Evolutionary conservation across 2,888 invertebrate species (phyloP).

Genomic region (Argyresthia goedartella): DNA sequence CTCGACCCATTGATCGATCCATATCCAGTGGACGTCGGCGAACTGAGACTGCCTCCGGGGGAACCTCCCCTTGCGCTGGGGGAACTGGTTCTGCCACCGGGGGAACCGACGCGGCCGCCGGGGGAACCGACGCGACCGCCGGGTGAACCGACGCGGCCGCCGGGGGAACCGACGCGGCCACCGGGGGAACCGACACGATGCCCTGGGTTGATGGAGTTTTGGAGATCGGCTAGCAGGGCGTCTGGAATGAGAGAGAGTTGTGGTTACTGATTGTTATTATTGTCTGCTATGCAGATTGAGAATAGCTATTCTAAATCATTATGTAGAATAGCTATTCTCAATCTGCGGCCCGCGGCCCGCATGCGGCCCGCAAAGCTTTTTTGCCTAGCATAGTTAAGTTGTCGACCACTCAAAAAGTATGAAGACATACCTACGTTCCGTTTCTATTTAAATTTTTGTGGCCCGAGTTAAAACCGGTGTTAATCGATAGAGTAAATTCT

Average conservation of each 20-base stretch:
- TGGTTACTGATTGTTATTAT: background rate
- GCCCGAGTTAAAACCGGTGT: no score
- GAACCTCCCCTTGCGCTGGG: constrained; percentile 38
- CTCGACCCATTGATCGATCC: constrained; percentile 83
- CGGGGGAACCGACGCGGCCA: constrained; percentile 45
- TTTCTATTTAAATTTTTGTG: no score
- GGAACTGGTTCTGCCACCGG: constrained; percentile 34
- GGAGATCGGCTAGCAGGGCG: constrained; percentile 94
- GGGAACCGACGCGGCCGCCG: constrained; percentile 65
- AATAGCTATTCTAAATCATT: no score
- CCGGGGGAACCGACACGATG: constrained; percentile 70
- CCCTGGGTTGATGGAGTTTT: constrained; percentile 88
- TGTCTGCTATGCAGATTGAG: no score
- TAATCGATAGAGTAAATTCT: no score
- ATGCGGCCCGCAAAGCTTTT: no score
- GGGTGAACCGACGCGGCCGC: constrained; percentile 37
- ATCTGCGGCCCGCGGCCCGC: no score
- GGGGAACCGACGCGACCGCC: constrained; percentile 44
- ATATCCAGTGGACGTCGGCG: constrained; percentile 75
- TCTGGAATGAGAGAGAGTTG: constrained; percentile 73
- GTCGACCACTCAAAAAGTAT: no score
- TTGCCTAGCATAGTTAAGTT: no score
- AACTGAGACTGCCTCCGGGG: constrained; percentile 60
- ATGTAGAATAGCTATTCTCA: no score
- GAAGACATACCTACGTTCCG: no score